Percentiles rank a stretch among this genome's conserved stretches.
These are phyloP conservation scores for Paralichthys olivaceus DNA, from an alignment of 2,113 vertebrate species.

Conservation along the genomic window DNA sequence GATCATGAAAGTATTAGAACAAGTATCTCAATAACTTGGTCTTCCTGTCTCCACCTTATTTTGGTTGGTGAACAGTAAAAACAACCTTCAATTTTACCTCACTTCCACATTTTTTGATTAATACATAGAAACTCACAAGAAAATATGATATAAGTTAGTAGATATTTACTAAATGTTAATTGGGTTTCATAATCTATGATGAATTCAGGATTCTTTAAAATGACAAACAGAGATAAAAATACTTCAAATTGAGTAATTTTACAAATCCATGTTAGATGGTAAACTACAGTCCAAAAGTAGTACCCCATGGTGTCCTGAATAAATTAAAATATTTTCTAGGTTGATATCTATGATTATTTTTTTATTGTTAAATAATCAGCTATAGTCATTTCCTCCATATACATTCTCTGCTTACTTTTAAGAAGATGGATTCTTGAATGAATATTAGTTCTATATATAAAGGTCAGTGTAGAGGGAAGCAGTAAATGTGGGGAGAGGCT, in stretches of 20 bases:
- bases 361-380: background rate
- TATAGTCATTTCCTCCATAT: no score
- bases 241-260: background rate
- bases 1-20: background rate
- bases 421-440: no score
- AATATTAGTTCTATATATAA: no score
- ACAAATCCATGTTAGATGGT: background rate
- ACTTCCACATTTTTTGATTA: background rate
- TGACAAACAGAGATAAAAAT: background rate
- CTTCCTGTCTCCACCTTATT: background rate
- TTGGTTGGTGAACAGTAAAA: constrained; percentile 16
- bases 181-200: background rate
- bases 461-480: no score
- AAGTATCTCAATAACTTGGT: background rate
- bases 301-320: background rate
- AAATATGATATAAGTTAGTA: no score
- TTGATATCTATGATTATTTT: background rate
- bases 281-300: background rate
- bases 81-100: background rate
- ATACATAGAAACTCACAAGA: no score
- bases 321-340: background rate
- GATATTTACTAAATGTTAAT: no score
- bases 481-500: no score
- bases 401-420: no score
- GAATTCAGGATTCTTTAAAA: background rate